Base-by-base conservation (phyloP, 2,888 invertebrate genomes). In the Plusia festucae region DNA sequence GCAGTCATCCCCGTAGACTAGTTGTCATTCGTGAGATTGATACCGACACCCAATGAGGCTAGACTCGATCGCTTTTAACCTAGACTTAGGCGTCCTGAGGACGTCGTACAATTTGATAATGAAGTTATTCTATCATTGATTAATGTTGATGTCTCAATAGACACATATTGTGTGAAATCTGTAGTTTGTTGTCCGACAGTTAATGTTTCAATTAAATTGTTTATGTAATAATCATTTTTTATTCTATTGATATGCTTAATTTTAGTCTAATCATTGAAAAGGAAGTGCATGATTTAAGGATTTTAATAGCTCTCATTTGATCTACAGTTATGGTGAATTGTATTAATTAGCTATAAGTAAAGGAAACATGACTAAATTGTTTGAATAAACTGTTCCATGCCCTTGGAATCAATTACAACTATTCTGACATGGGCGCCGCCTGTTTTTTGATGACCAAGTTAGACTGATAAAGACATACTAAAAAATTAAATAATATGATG, bases 101-200 rank as follows among this genome's bases (percentile, higher is more conserved):
- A 66, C 78, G 65, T 75, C 76, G 78, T 82, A 78, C 80, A 69
- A 78, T 81, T 83, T 83, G 69, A 78, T 72, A 77, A 78, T 70
- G 51, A 82, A 82, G 82, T 87, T 87, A 89, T 88, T 88, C 82
- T 89, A 86, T 86, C 85, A 85, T 86, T 86, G 76, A 85, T 80
- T 87, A 82, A 86, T 88, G 86, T 91, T 90, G 78, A 88, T 88
- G 91, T 92, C 87, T 90, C 60, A 62, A 65, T 74, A 77, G 74
- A 73, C 75, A 49, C 11, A 20, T 40, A 86, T 90, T 90, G 90
- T 90, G 92, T 93, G 90, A 86, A 90, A 88, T 88, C 85, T 91
- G 93, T 93, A 93, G 93, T 94, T 93, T 93, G 92, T 94, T 94
- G 94, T 94, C 93, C 91, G 93, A 93, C 83, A 90, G 92, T 93